Conservation (phyloP, 2,113 vertebrate species). For the Delphinapterus leucas region DNA sequence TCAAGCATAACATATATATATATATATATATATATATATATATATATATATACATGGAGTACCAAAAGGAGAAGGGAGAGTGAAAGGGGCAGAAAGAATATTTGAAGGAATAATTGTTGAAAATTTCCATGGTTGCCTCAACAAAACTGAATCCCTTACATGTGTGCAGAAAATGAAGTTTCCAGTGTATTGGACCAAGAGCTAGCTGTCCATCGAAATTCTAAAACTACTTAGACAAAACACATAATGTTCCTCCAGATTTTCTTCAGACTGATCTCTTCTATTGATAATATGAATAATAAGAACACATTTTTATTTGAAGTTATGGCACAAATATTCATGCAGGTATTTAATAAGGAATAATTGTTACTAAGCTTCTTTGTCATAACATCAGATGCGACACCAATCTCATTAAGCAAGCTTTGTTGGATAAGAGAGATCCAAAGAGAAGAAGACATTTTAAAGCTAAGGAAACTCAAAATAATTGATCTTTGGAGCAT, state of each 20-base stretch:
- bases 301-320: not conserved
- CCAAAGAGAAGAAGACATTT: not conserved
- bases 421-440: not conserved
- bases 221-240: not conserved
- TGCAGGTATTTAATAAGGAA: not conserved
- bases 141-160: not conserved
- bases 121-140: not conserved
- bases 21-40: not conserved
- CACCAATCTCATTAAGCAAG: not conserved
- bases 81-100: not conserved
- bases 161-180: not conserved
- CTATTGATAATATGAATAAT: not conserved
- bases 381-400: not conserved
- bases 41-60: not conserved
- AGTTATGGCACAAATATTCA: not conserved
- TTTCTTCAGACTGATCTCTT: not conserved
- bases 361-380: not conserved
- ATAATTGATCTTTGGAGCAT: not conserved
- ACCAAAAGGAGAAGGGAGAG: not conserved
- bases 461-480: not conserved
- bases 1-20: not conserved
- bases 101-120: not conserved
- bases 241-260: not conserved
- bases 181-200: not conserved
- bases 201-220: not conserved